Evolutionary conservation across 2,113 vertebrate genomes (phyloP), one percentile per base, ranked within the genome.

Genomic region (Syngnathus scovelli): DNA sequence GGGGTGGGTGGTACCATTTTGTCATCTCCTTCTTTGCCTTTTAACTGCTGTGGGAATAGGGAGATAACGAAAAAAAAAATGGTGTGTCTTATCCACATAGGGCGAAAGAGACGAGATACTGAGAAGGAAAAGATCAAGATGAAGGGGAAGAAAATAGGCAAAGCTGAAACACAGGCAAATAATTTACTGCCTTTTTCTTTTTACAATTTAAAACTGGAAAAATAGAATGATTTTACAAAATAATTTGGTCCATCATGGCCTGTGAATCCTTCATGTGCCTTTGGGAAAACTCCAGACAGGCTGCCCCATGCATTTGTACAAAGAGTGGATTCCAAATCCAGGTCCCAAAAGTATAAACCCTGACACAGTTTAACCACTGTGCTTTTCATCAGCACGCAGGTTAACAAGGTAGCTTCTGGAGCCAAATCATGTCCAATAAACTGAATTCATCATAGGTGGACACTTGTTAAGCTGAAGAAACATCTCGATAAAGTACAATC

Each of bases 31-130:
- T 66, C 39, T 84, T 69, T 85, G 78, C 74, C 64, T 86, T 79
- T 84, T 88, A 87, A 86, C 66, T 89, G 83, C 71, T 77, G 61
- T 69, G 79, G 74, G 58, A 85, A 90, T 70, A 78, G 66, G 66
- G 77, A 78, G 83, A 78, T 82, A 69, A 72, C 74, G 79, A 48
- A 48, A 48, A 48, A 6, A 48, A 48, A 48, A 7, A 43, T 60
- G 75, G 72, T 77, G 66, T 88, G 8, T 59, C 39, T 74, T 74
- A 81, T 82, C 78, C 74, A 80, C 68, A 79, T 54, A 59, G 70
- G 60, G 64, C 10, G 58, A 77, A 60, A 70, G 62, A 78, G 36
- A 58, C 37, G 44, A 64, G 58, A 79, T 63, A 69, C 56, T 49
- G 69, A 69, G 74, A 68, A 52, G 61, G 39, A 67, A 79, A 76